phyloP scores from a whole-genome alignment of 2,888 invertebrate genomes.

The Sesamia inferens region DNA sequence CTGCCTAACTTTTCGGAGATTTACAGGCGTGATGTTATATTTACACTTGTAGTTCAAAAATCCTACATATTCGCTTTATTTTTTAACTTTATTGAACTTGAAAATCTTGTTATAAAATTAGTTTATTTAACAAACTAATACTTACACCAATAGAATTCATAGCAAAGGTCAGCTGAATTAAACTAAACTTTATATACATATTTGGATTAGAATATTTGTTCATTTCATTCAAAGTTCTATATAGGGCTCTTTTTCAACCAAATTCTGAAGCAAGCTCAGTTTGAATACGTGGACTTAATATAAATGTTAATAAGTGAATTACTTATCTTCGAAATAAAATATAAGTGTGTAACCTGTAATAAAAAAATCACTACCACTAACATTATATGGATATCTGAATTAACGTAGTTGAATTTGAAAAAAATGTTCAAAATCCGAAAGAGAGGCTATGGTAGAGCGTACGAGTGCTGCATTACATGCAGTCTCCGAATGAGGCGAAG shows the following conservation, averaged over 20 bases:
- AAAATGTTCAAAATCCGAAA: too few relatives aligned
- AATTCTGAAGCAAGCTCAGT: constrained; percentile 37
- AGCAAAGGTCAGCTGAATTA: constrained; percentile 36
- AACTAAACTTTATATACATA: constrained; percentile 21
- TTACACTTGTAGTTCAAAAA: not conserved
- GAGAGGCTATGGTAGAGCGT: too few relatives aligned
- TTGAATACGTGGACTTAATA: constrained; percentile 18
- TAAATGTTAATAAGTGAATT: constrained; percentile 21
- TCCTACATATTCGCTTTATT: not conserved
- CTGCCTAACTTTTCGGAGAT: too few relatives aligned
- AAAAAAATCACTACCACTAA: not conserved
- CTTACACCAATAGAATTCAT: constrained; percentile 1
- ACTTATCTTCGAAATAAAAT: constrained; percentile 15
- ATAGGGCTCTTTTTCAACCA: constrained; percentile 35
- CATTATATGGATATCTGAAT: too few relatives aligned
- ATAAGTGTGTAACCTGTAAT: not conserved
- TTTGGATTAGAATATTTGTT: constrained; percentile 48
- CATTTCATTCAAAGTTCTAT: constrained; percentile 51
- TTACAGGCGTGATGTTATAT: too few relatives aligned
- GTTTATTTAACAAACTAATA: constrained; percentile 30
- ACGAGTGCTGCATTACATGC: too few relatives aligned
- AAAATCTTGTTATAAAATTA: constrained; percentile 5
- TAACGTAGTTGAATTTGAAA: too few relatives aligned
- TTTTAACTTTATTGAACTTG: constrained; percentile 1
- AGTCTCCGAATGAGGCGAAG: too few relatives aligned